These are phyloP conservation scores for Malurus alboscapulatus DNA, from an alignment of 2,113 vertebrate genomes.

Conservation along the genomic window DNA sequence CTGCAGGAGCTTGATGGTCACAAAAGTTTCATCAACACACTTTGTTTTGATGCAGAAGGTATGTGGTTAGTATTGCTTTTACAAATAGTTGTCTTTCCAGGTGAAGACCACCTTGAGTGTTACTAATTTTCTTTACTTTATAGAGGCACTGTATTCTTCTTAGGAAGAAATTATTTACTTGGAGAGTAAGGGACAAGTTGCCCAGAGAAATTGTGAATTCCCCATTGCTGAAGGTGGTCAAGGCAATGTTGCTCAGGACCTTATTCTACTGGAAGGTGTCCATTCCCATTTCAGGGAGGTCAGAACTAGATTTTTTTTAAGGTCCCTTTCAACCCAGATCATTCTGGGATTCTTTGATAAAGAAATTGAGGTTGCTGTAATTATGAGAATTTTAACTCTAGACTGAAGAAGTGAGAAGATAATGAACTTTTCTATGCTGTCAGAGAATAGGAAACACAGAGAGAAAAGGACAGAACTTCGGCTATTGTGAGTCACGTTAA, in stretches of 20 bases:
- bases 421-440: neutral
- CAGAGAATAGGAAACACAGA: neutral
- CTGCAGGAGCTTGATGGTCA: constrained; percentile 92
- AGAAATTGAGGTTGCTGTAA: neutral
- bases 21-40: constrained; percentile 87
- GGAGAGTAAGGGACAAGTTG: neutral
- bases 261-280: neutral
- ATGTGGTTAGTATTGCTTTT: neutral
- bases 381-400: neutral
- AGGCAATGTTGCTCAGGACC: neutral
- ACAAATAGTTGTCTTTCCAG: neutral
- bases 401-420: neutral
- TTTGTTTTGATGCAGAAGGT: constrained; percentile 96
- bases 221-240: neutral
- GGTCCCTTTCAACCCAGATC: neutral
- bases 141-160: neutral
- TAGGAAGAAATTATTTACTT: neutral
- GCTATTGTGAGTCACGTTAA: neutral
- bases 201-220: neutral
- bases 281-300: neutral
- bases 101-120: neutral
- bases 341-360: neutral
- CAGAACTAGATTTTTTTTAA: neutral
- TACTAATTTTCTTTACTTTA: neutral
- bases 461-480: neutral